These are phyloP conservation scores for Tipula unca DNA, from an alignment of 2,888 invertebrate species.

Conservation along the genomic window DNA sequence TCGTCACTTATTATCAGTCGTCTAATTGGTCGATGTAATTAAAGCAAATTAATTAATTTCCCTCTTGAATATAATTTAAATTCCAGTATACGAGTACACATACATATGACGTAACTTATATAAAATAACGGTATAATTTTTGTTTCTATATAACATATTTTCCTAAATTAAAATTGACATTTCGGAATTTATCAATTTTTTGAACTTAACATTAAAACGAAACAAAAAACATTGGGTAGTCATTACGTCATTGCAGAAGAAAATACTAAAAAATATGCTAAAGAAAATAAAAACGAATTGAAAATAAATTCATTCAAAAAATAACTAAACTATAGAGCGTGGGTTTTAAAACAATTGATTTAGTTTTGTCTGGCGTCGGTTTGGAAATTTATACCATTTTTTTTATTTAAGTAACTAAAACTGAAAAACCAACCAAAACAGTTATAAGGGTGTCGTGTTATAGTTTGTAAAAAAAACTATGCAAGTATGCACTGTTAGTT, in stretches of 20 bases:
- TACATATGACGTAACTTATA: not conserved
- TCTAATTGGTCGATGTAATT: not conserved
- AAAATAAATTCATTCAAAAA: not conserved
- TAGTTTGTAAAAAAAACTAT: too few species aligned
- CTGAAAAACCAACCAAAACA: not conserved
- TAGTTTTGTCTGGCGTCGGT: not conserved
- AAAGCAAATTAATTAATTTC: not conserved
- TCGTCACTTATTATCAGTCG: not conserved
- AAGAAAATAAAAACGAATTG: not conserved
- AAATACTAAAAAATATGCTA: not conserved
- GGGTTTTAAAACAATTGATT: not conserved
- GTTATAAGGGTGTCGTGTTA: too few species aligned
- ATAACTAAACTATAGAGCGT: not conserved
- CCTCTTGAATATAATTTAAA: not conserved
- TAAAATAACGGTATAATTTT: not conserved
- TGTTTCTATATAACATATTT: not conserved
- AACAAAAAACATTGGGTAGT: not conserved
- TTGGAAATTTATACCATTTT: not conserved
- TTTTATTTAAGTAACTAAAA: not conserved
- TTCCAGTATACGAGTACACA: too few species aligned
- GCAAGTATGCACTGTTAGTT: not conserved
- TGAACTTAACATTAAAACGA: not conserved
- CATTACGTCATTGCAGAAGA: not conserved
- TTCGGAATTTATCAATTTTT: not conserved
- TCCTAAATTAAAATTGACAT: not conserved